Evolutionary conservation across 1,140 invertebrate genomes (phyloP).

Genomic region (Ptiloglossa arizonensis): DNA sequence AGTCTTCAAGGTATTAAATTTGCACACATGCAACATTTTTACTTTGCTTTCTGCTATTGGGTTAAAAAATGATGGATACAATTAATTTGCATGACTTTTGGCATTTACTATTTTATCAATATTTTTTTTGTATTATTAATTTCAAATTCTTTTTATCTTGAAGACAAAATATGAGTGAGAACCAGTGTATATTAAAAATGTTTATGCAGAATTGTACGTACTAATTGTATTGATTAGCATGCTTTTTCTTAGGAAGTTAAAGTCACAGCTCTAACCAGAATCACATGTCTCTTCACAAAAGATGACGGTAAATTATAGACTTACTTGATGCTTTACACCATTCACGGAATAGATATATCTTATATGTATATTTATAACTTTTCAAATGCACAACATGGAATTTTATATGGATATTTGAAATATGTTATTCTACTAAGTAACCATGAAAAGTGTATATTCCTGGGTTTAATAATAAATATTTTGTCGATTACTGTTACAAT

Average conservation of each 20-base stretch:
- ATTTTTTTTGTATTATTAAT: slow-evolving; percentile 9
- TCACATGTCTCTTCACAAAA: slow-evolving; percentile 56
- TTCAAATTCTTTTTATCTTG: neutral
- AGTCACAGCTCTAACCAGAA: slow-evolving; percentile 73
- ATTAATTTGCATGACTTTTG: slow-evolving; percentile 14
- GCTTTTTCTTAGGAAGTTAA: slow-evolving; percentile 75
- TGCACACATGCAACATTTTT: neutral
- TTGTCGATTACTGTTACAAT: neutral
- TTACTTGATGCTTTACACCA: slow-evolving; percentile 21
- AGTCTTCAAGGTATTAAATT: neutral
- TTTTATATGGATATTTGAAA: neutral
- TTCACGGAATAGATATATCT: neutral
- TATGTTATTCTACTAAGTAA: neutral
- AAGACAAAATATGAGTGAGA: neutral
- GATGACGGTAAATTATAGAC: slow-evolving; percentile 58
- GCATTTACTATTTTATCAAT: neutral
- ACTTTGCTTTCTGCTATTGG: slow-evolving; percentile 5
- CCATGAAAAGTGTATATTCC: neutral
- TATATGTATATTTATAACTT: neutral
- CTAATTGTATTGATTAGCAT: slow-evolving; percentile 69
- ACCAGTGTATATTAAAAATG: slow-evolving; percentile 16
- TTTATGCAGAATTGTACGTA: slow-evolving; percentile 16
- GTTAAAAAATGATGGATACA: neutral
- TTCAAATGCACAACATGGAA: neutral
- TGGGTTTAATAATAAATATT: neutral